Conservation (phyloP, 2,113 vertebrate genomes). For the Mormoops blainvillei region DNA sequence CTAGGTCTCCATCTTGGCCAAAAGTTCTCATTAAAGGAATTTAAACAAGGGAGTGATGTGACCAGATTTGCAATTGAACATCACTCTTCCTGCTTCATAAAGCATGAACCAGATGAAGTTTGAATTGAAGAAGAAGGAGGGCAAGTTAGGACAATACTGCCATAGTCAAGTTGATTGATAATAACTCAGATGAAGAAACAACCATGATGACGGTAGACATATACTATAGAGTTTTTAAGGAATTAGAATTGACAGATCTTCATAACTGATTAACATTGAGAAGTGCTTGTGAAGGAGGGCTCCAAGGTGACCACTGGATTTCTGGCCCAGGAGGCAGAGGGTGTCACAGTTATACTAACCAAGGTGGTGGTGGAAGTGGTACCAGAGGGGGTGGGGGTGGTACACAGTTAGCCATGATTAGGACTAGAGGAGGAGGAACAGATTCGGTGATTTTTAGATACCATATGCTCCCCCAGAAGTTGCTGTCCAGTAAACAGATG, state of each 20-base stretch:
- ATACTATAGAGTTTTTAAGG: background rate
- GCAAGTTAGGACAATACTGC: background rate
- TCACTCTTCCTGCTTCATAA: background rate
- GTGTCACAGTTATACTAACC: background rate
- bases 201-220: background rate
- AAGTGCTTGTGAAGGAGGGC: background rate
- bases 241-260: background rate
- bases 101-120: background rate
- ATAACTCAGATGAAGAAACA: background rate
- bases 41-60: background rate
- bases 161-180: background rate
- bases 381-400: background rate
- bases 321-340: background rate
- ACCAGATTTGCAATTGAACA: background rate
- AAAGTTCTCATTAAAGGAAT: conserved; percentile 2
- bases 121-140: background rate
- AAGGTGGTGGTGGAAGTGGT: rapidly evolving
- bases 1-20: no score
- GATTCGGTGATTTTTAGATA: background rate
- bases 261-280: background rate
- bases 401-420: background rate
- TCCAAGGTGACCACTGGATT: background rate
- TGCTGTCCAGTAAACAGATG: background rate
- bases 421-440: background rate
- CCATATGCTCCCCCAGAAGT: background rate